Percentiles rank a stretch among this genome's conserved stretches.
Evolutionary conservation across 2,888 invertebrate species (phyloP).

Genomic region (Folsomia candida): DNA sequence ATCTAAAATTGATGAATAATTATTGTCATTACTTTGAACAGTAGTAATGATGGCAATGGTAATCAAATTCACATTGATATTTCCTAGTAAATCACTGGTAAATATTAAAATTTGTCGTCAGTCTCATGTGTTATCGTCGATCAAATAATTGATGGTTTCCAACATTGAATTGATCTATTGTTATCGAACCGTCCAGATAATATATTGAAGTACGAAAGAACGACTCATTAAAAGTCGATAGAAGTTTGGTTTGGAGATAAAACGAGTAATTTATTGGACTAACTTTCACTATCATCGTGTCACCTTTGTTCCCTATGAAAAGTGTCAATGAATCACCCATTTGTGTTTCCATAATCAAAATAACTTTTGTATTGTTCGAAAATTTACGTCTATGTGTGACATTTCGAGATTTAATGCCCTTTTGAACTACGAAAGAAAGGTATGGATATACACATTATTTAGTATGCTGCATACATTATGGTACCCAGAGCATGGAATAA

Average conservation of each 20-base stretch:
- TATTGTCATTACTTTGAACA: too few relatives aligned
- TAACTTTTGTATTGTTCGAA: too few relatives aligned
- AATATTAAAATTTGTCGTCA: too few relatives aligned
- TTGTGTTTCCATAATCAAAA: too few relatives aligned
- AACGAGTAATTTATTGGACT: neutral
- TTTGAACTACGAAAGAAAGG: neutral
- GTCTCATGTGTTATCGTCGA: too few relatives aligned
- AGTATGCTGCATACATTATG: too few relatives aligned
- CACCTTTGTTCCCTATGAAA: neutral
- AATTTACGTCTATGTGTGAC: too few relatives aligned
- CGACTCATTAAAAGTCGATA: conserved; percentile 34
- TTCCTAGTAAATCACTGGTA: too few relatives aligned
- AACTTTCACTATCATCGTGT: neutral
- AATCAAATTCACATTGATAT: neutral
- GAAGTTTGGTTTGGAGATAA: conserved; percentile 14
- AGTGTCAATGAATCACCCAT: too few relatives aligned
- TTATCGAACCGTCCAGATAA: neutral
- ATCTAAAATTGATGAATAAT: conserved; percentile 53
- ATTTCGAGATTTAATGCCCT: too few relatives aligned
- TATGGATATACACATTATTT: neutral
- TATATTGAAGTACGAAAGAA: neutral
- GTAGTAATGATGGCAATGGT: too few relatives aligned
- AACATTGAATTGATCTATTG: neutral
- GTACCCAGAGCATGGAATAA: too few relatives aligned
- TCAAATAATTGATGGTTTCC: neutral